A percentile compares a stretch with the other conserved stretches of the same genome.
Evolutionary conservation across 1,140 invertebrate species (phyloP).

Genomic region (Drosophila tropicalis): DNA sequence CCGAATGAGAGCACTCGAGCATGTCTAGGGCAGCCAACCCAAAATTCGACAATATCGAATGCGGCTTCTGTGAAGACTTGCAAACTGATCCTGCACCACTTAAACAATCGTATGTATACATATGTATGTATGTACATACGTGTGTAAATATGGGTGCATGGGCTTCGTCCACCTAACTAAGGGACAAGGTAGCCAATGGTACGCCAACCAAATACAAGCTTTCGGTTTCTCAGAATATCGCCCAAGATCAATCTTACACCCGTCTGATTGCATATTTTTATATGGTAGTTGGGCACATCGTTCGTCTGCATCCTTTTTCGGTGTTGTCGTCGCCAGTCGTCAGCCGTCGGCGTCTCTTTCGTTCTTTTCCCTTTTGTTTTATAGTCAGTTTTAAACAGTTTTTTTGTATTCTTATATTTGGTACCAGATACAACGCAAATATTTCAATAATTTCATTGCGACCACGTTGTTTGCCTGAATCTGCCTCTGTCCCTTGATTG

Average conservation of each 20-base stretch:
- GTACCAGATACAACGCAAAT: slow-evolving; percentile 4
- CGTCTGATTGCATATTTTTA: slow-evolving; percentile 79
- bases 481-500: no score
- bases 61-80: slow-evolving; percentile 15
- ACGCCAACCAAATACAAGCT: slow-evolving; percentile 39
- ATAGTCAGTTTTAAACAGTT: slow-evolving; percentile 29
- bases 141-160: slow-evolving; percentile 27
- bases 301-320: slow-evolving; percentile 71
- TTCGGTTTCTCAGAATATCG: slow-evolving; percentile 71
- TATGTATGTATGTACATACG: slow-evolving; percentile 33
- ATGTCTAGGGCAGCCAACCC: background rate
- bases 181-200: slow-evolving; percentile 20
- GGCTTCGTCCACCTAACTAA: slow-evolving; percentile 30
- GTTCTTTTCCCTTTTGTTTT: slow-evolving; percentile 39
- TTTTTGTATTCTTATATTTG: background rate
- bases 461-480: background rate
- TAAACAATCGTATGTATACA: slow-evolving; percentile 4
- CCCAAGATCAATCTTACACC: slow-evolving; percentile 74
- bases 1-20: background rate
- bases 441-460: slow-evolving; percentile 49
- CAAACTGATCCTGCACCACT: slow-evolving; percentile 12
- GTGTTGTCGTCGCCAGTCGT: slow-evolving; percentile 46
- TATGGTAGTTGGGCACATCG: slow-evolving; percentile 76
- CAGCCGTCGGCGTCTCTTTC: slow-evolving; percentile 35
- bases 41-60: background rate